These are phyloP conservation scores for Brachyistius frenatus DNA, from an alignment of 2,113 vertebrate species.

Conservation along the genomic window DNA sequence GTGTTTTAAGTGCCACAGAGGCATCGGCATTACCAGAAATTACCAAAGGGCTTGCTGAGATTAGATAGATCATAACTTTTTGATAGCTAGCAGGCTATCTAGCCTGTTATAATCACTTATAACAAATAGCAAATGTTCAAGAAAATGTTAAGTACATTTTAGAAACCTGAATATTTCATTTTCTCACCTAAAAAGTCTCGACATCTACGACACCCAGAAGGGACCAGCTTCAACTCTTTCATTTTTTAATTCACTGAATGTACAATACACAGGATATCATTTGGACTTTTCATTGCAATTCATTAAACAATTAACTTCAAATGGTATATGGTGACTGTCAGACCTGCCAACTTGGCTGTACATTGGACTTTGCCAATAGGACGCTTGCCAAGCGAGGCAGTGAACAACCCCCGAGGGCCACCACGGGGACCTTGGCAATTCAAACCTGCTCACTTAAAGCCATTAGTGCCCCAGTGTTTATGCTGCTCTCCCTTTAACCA, in stretches of 20 bases:
- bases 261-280: too few relatives aligned
- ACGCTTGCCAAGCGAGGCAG: constrained; percentile 55
- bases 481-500: constrained; percentile 68
- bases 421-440: constrained; percentile 74
- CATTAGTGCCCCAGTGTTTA: constrained; percentile 82
- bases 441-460: constrained; percentile 80
- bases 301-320: constrained; percentile 33
- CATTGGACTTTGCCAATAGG: constrained; percentile 50
- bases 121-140: background rate
- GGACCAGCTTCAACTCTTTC: background rate
- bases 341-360: constrained; percentile 51
- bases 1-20: too few relatives aligned
- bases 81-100: background rate
- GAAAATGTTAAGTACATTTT: background rate
- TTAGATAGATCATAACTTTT: background rate
- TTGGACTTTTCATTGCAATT: background rate
- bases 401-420: constrained; percentile 65
- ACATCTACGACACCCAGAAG: background rate
- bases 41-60: background rate
- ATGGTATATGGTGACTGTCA: constrained; percentile 24
- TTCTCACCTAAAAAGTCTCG: background rate
- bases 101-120: background rate
- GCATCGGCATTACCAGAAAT: too few relatives aligned
- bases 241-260: background rate
- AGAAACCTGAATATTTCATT: background rate